These are phyloP conservation scores for Ctenicera cuprea DNA, from an alignment of 2,888 invertebrate genomes.

Conservation along the genomic window DNA sequence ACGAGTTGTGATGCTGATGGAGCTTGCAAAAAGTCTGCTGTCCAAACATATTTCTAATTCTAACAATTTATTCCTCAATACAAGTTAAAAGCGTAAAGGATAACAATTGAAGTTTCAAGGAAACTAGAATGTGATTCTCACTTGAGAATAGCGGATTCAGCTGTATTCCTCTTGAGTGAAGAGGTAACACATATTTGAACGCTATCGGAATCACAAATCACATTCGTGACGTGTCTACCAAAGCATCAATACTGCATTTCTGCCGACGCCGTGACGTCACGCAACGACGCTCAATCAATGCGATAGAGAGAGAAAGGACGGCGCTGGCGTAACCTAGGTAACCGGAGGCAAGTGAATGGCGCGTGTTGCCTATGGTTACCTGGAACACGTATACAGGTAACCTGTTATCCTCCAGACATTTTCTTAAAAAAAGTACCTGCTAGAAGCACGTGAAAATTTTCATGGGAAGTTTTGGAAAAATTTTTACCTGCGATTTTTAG, in stretches of 20 bases:
- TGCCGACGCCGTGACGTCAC: conserved; percentile 55
- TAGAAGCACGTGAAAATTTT: not conserved
- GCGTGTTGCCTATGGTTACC: conserved; percentile 53
- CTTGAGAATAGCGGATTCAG: conserved; percentile 48
- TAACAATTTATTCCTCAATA: conserved; percentile 3
- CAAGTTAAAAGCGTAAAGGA: conserved; percentile 25
- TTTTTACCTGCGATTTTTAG: conserved; percentile 9
- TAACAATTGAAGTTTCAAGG: conserved; percentile 34
- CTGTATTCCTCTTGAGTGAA: conserved; percentile 48
- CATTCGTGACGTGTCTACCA: conserved; percentile 52
- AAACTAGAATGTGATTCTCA: conserved; percentile 40
- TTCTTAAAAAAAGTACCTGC: conserved; percentile 37
- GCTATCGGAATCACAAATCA: conserved; percentile 57
- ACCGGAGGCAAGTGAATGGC: conserved; percentile 51
- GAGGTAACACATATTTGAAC: conserved; percentile 56
- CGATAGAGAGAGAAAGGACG: conserved; percentile 49
- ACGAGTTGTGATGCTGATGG: too few relatives aligned
- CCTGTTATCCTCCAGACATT: conserved; percentile 39
- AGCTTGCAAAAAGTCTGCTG: too few relatives aligned
- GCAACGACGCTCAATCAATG: conserved; percentile 53
- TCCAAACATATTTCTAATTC: conserved; percentile 15
- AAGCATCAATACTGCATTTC: conserved; percentile 55
- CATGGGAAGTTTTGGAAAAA: not conserved
- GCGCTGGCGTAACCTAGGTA: conserved; percentile 45
- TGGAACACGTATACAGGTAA: conserved; percentile 51